Conservation (phyloP, 2,113 vertebrate genomes). For the Anhinga anhinga region DNA sequence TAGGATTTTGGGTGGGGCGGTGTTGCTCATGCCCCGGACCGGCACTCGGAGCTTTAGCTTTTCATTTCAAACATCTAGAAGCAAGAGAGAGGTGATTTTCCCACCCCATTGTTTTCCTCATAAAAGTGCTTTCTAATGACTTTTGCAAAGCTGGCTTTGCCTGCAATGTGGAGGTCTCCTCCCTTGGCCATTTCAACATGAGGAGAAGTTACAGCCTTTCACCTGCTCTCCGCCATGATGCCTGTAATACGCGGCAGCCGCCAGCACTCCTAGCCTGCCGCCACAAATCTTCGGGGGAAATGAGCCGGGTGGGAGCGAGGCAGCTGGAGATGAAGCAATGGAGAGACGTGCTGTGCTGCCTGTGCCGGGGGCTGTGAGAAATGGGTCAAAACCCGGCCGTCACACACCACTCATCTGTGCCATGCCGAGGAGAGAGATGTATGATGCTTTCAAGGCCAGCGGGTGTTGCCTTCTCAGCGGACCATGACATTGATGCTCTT, state of each 20-base stretch:
- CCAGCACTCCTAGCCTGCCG: neutral
- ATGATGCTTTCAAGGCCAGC: neutral
- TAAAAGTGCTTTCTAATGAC: neutral
- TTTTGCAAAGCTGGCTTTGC: neutral
- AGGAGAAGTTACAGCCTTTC: neutral
- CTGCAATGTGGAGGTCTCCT: neutral
- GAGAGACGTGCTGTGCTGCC: neutral
- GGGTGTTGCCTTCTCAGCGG: neutral
- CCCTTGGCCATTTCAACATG: neutral
- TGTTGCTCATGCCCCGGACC: neutral
- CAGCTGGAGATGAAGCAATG: neutral
- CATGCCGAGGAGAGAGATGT: neutral
- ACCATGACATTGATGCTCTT: neutral
- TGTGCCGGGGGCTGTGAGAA: neutral
- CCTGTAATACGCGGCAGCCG: neutral
- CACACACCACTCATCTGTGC: neutral
- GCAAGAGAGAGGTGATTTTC: neutral
- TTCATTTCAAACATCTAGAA: neutral
- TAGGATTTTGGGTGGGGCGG: neutral
- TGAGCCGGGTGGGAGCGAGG: neutral
- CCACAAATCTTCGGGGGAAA: neutral
- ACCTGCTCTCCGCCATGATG: neutral
- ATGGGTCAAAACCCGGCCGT: neutral
- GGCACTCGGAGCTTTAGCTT: neutral
- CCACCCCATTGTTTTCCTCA: neutral